Base-by-base conservation (phyloP, 2,113 vertebrate genomes). In the Semnopithecus entellus region DNA sequence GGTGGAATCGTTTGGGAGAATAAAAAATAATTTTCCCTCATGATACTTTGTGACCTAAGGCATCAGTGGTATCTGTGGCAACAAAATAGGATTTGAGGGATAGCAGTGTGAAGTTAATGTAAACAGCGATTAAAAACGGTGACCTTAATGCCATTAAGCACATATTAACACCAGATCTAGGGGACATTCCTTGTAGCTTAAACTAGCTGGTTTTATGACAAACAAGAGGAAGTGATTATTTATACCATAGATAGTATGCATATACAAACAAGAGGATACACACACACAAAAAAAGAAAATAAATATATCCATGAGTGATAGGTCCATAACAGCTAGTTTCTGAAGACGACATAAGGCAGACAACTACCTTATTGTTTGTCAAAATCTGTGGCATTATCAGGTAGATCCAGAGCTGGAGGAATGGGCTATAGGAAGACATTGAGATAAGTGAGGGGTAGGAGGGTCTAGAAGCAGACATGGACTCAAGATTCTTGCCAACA, bases 151-250 rank as follows among this genome's bases (percentile, higher is more conserved):
- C 52, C 81, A 79, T 73, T 92, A 90, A 78, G 48, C 8, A 91
- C 76, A 88, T 40, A 92, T 90, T 88, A 88, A 48, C 52, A 64
- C 23, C 61, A 92, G 7, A 70, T 66, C n/a, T 81, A 22, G 35
- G 75, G 18, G 90, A 82, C 20, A 89, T 48, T 68, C 57, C 79
- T 92, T 92, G 30, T 59, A 87, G n/a, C 16, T 94, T 79, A 90
- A 92, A 78, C 43, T 73, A 94, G 17, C n/a, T 90, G 23, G 27
- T 87, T 87, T 94, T 80, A 64, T 95, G 72, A 59, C 12, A 85
- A 78, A 57, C 73, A 93, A 13, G 32, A 89, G 43, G 50, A 96
- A 73, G 23, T 95, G 52, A 4, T 75, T 81, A 50, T 83, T 96
- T 72, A 87, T n/a, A 76, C 38, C 95, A 43, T 30, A 85, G 4